phyloP scores from a whole-genome alignment of 2,797 vertebrate genomes.

The Ciconia nigra region DNA sequence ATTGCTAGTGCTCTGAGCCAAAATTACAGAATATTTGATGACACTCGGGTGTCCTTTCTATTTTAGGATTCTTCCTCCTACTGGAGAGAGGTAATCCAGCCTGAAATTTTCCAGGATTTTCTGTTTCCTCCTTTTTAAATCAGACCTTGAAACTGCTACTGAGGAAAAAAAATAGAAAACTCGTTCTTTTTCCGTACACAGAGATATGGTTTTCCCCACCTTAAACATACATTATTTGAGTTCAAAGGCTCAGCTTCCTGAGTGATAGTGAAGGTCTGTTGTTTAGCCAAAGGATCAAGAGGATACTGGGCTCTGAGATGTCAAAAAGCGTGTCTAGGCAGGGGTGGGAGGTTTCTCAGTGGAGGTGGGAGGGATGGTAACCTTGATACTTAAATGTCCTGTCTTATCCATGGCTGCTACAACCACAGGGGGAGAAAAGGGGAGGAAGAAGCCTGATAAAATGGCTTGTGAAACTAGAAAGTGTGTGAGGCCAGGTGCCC shows the following conservation, averaged over 20 bases:
- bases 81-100: background rate
- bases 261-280: conserved; percentile 61
- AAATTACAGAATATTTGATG: background rate
- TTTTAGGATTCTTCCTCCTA: background rate
- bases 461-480: background rate
- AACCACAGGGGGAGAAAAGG: background rate
- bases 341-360: conserved; percentile 18
- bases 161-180: background rate
- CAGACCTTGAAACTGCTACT: background rate
- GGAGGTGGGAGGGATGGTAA: background rate
- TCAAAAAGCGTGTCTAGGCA: conserved; percentile 41
- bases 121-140: background rate
- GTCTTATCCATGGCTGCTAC: background rate
- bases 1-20: background rate
- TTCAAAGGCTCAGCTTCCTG: conserved; percentile 65
- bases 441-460: background rate
- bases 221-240: conserved; percentile 62
- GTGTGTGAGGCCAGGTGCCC: accelerated
- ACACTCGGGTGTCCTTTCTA: background rate
- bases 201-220: conserved; percentile 61
- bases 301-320: conserved; percentile 47
- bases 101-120: conserved; percentile 5
- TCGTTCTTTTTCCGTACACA: conserved; percentile 33
- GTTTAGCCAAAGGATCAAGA: conserved; percentile 64
- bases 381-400: background rate